A percentile compares a stretch with the other conserved stretches of the same genome.
Evolutionary conservation across 2,113 vertebrate genomes (phyloP).

Genomic region (Corythornis madagascariensis): DNA sequence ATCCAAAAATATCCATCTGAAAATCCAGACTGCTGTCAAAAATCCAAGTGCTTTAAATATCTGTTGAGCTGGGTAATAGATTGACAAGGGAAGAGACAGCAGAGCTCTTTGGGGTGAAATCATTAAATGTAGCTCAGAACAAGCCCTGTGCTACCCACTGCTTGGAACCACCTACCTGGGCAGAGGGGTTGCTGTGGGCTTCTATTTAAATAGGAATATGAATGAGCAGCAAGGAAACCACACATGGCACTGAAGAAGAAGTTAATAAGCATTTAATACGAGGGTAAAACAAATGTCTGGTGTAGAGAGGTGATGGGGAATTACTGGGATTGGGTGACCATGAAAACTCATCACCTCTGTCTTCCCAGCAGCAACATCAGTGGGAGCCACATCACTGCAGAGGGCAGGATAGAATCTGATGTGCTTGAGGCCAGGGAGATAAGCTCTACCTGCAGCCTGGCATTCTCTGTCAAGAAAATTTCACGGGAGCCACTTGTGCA

Average conservation of each 20-base stretch:
- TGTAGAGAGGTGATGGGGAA: not conserved
- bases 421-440: not conserved
- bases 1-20: not conserved
- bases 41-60: not conserved
- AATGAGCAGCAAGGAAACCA: not conserved
- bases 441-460: not conserved
- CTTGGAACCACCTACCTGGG: fast-evolving
- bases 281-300: not conserved
- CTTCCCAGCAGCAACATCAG: not conserved
- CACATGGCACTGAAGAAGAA: not conserved
- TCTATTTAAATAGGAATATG: no score
- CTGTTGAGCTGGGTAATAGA: not conserved
- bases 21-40: not conserved
- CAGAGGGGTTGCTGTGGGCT: not conserved
- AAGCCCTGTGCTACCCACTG: not conserved
- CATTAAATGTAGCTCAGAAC: not conserved
- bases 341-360: not conserved
- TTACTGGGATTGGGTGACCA: not conserved
- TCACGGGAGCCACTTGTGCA: not conserved
- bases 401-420: no score
- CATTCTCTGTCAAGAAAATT: not conserved
- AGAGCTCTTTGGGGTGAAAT: not conserved
- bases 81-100: not conserved
- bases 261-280: not conserved
- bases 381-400: not conserved